Percentiles rank a stretch among this genome's conserved stretches.
Evolutionary conservation across 92 coral and sea anemone genomes (phyloP).

Genomic region (Desmophyllum pertusum): DNA sequence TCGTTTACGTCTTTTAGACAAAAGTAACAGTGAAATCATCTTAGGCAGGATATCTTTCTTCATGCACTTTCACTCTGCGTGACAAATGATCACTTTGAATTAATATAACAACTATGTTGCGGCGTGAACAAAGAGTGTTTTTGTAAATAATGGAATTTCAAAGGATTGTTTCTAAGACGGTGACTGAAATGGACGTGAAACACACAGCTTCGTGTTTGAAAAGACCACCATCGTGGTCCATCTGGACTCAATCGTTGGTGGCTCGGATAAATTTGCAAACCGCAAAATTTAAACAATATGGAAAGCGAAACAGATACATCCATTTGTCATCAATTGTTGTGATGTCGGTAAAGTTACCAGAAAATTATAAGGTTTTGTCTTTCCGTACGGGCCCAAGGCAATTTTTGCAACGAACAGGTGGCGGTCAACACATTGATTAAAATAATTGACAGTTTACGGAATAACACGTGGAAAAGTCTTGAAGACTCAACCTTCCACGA

Average conservation of each 20-base stretch:
- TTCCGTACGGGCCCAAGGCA: conserved; percentile 18
- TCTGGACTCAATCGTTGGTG: neutral
- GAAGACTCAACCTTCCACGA: neutral
- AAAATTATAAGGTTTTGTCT: conserved; percentile 38
- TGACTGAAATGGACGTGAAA: neutral
- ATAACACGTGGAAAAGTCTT: conserved; percentile 9
- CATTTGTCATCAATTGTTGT: conserved; percentile 39
- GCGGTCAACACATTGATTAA: neutral
- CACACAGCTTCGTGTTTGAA: neutral
- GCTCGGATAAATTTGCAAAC: conserved; percentile 20
- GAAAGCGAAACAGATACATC: conserved; percentile 24
- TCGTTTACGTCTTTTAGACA: neutral
- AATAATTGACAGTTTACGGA: neutral
- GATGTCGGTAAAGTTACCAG: conserved; percentile 44
- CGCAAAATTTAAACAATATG: conserved; percentile 30
- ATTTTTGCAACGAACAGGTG: conserved; percentile 17
- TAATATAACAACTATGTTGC: neutral
- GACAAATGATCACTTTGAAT: neutral
- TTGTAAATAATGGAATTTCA: neutral
- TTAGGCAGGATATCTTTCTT: neutral
- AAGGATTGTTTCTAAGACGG: neutral
- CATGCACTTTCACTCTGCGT: neutral
- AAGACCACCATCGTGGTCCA: too few species aligned
- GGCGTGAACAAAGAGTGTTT: neutral
- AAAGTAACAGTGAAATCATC: neutral